Conservation (phyloP, 2,113 vertebrate genomes). For the Thermophis baileyi region DNA sequence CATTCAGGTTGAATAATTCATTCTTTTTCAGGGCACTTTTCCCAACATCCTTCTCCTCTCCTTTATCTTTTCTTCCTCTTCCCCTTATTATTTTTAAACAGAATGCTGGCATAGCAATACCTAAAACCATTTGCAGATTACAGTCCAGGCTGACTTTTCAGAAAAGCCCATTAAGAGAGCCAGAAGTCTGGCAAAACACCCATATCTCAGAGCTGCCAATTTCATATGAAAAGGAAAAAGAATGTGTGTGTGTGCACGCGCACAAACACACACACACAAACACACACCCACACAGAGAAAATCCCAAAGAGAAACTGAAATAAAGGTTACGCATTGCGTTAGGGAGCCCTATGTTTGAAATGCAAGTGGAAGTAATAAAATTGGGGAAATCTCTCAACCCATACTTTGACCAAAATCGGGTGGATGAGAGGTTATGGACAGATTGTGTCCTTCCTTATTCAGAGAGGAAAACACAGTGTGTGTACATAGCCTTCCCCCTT, state of each 20-base stretch:
- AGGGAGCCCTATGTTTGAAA: background rate
- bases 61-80: background rate
- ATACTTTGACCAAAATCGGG: background rate
- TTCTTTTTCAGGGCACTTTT: background rate
- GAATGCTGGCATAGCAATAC: background rate
- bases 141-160: background rate
- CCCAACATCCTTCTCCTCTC: background rate
- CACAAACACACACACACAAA: background rate
- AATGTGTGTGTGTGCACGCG: background rate
- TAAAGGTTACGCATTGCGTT: background rate
- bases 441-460: background rate
- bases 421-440: background rate
- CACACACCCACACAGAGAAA: background rate
- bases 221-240: background rate
- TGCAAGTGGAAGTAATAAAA: background rate
- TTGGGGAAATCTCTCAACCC: background rate
- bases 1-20: background rate
- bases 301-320: background rate
- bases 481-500: constrained; percentile 22
- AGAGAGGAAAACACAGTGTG: background rate
- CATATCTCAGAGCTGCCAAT: background rate
- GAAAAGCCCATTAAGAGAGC: background rate
- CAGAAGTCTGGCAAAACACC: background rate
- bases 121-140: background rate
- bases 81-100: background rate